Evolutionary conservation across 2,113 vertebrate species (phyloP).

Genomic region (Periophthalmodon schlosseri): DNA sequence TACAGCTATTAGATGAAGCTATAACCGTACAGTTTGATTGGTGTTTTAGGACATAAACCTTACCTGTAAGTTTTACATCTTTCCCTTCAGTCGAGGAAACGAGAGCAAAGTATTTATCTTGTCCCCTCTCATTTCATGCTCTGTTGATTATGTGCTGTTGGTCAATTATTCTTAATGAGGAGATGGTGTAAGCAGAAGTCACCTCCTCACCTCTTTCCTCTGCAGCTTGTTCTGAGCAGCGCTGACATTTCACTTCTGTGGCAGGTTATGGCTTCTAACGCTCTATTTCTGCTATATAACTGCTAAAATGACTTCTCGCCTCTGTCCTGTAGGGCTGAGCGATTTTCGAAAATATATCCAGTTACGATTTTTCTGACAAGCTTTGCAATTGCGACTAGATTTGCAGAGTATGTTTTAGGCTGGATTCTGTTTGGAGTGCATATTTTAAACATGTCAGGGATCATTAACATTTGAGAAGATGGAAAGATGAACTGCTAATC

Average conservation of each 20-base stretch:
- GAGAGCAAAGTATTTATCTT: background rate
- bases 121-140: background rate
- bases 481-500: background rate
- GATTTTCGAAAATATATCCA: background rate
- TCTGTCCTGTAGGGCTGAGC: conserved; percentile 40
- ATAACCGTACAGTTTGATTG: background rate
- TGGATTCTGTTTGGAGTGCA: too few relatives aligned
- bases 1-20: background rate
- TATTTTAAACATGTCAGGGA: background rate
- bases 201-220: conserved; percentile 21
- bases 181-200: conserved; percentile 6
- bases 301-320: conserved; percentile 18
- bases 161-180: conserved; percentile 45
- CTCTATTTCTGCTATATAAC: conserved; percentile 36
- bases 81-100: background rate
- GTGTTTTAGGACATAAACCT: background rate
- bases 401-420: too few relatives aligned
- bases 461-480: background rate
- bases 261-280: conserved; percentile 31
- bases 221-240: conserved; percentile 24
- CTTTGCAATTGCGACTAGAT: too few relatives aligned
- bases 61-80: background rate
- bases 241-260: conserved; percentile 24
- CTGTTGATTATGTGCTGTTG: conserved; percentile 19
- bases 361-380: background rate